Percentiles rank a stretch among this genome's conserved stretches.
These are phyloP conservation scores for Tauraco hartlaubi DNA, from an alignment of 2,797 vertebrate genomes.

Conservation along the genomic window DNA sequence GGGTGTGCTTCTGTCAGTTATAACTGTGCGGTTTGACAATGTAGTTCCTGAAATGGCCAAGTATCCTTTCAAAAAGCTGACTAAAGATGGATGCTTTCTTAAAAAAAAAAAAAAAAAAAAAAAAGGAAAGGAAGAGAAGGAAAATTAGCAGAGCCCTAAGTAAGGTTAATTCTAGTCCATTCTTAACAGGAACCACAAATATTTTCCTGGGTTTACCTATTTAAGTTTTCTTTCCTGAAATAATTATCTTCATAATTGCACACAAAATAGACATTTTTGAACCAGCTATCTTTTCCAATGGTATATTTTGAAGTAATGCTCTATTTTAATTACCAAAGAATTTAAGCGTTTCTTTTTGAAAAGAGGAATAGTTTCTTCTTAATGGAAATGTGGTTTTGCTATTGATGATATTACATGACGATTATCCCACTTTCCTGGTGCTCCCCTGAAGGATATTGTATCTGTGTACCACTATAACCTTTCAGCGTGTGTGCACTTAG, in stretches of 20 bases:
- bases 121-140: not conserved
- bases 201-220: slow-evolving; percentile 26
- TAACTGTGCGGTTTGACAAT: not conserved
- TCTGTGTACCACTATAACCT: not conserved
- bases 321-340: not conserved
- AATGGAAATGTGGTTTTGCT: not conserved
- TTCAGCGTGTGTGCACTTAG: not conserved
- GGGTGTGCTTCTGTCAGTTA: not conserved
- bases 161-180: slow-evolving; percentile 49
- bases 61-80: not conserved
- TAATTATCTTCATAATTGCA: not conserved
- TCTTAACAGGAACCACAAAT: slow-evolving; percentile 54
- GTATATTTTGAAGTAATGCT: not conserved
- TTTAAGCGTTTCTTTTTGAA: not conserved
- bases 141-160: slow-evolving; percentile 42
- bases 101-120: not conserved
- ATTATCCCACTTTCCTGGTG: not conserved
- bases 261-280: not conserved
- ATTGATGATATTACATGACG: not conserved
- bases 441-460: not conserved
- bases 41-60: slow-evolving; percentile 15
- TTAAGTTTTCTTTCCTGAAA: slow-evolving; percentile 29
- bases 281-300: not conserved
- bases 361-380: not conserved
- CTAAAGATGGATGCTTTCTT: not conserved